Evolutionary conservation across 2,888 invertebrate species (phyloP), one percentile per base, ranked within the genome.

Genomic region (Rutpela maculata): DNA sequence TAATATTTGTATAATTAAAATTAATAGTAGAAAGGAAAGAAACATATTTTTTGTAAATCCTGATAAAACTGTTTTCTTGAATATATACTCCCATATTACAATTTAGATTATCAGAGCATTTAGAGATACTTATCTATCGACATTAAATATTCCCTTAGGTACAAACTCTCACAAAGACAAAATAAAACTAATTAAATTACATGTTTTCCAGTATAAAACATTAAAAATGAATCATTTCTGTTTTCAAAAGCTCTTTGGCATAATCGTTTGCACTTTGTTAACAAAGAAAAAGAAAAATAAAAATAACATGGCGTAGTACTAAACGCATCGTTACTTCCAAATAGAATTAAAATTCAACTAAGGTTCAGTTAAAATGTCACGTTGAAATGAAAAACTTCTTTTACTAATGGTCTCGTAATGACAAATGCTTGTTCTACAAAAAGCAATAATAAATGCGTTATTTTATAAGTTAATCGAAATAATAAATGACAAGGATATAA

Each of bases 281-380:
- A 67, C 22, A 50, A 17, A 67, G 26, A 7, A 10, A 50, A 17
- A 67, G 26, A 7, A 10, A n/a, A 12, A 67, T 22, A 50, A 67
- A 66, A 50, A 12, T 12, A 62, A 31, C 10, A 62, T 12, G 5
- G 7, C 62, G 35, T n/a, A 1, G 5, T 26, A 31, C 22, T 2
- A 19, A 19, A 22, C 50, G 7, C 26, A 50, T 50, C 43, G 50
- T 43, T 72, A 50, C 63, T 38, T 50, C 38, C 7, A 60, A n/a
- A 19, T 18, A 19, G 9, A 72, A 65, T 73, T 73, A 73, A 73
- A 65, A 73, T 63, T 63, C 60, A 12, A 10, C 50, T 12, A 22
- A 19, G 57, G 56, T 55, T 56, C 26, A 26, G 31, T 62, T 60
- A 62, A 62, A 26, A 55, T 31, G 62, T 73, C 65, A 63, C 56